Evolutionary conservation across 2,888 invertebrate species (phyloP).

Genomic region (Holacanthella duospinosa): DNA sequence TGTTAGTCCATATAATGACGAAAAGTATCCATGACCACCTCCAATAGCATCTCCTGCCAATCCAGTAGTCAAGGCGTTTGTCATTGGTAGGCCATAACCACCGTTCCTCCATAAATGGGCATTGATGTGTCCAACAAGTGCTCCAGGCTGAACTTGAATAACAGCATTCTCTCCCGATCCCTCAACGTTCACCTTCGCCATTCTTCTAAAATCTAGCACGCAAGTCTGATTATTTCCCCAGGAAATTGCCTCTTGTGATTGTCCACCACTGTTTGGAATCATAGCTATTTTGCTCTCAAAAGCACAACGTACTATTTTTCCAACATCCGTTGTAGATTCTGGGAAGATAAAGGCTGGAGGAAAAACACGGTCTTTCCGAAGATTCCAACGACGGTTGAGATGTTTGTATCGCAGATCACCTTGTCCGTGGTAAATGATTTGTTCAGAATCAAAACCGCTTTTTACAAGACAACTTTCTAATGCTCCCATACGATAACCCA

Average conservation of each 20-base stretch:
- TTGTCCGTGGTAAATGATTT: no score
- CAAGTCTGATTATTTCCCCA: background rate
- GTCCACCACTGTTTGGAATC: background rate
- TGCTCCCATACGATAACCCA: no score
- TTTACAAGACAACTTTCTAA: no score
- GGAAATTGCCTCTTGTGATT: background rate
- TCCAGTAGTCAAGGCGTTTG: background rate
- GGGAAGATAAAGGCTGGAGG: background rate
- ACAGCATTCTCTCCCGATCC: background rate
- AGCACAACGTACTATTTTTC: background rate
- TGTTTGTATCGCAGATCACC: background rate
- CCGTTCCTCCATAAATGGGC: conserved; percentile 3
- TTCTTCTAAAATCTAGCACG: background rate
- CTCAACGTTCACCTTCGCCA: background rate
- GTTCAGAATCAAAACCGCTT: no score
- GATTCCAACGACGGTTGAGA: background rate
- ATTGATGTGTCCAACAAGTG: conserved; percentile 3
- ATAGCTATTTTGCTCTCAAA: background rate
- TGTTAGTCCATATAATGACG: background rate
- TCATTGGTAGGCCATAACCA: background rate
- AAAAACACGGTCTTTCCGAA: background rate
- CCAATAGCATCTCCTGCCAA: background rate
- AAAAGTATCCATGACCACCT: background rate
- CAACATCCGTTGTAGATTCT: background rate
- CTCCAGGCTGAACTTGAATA: background rate